Evolutionary conservation across 2,797 vertebrate species (phyloP), one percentile per base, ranked within the genome.

Genomic region (Chelmon rostratus): DNA sequence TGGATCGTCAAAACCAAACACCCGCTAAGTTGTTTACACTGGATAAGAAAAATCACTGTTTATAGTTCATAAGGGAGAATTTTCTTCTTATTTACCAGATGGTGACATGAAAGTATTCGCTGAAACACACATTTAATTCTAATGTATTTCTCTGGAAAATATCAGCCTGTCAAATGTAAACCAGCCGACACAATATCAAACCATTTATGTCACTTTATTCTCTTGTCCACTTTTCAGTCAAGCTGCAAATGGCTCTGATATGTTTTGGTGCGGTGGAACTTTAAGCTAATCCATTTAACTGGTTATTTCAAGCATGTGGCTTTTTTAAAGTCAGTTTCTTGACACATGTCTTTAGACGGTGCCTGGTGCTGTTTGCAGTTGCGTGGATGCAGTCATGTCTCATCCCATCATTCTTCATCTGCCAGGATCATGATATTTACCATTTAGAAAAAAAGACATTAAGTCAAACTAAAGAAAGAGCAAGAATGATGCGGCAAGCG

Each of bases 391-490:
- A 49, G 46, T 72, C 65, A 76, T 65, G 53, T 67, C 42, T 71
- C 82, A 78, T 44, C 37, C 10, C 12, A 23, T 62, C 35, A 18
- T 54, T 81, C 21, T 66, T 49, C 18, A 31, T 31, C 28, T 31
- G 28, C 40, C 40, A 42, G 40, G 40, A 13, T 42, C 3, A 42
- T 42, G 40, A 65, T 77, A 62, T 58, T 65, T 49, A 46, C 42
- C 6, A 46, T 78, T 73, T 73, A 70, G 57, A 82, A 78, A 75
- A 65, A 25, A 37, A 50, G n/a, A 54, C 8, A 6, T 21, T n/a
- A 12, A 46, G 31, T 67, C 10, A 35, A 15, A 18, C n/a, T 2
- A 18, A n/a, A 47, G 5, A 25, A 15, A 52, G 12, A 13, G 35
- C 2, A 69, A 19, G 31, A 68, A 64, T 46, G 19, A 23, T 3